phyloP scores from a whole-genome alignment of 2,113 vertebrate species.

The Mungos mungo region DNA sequence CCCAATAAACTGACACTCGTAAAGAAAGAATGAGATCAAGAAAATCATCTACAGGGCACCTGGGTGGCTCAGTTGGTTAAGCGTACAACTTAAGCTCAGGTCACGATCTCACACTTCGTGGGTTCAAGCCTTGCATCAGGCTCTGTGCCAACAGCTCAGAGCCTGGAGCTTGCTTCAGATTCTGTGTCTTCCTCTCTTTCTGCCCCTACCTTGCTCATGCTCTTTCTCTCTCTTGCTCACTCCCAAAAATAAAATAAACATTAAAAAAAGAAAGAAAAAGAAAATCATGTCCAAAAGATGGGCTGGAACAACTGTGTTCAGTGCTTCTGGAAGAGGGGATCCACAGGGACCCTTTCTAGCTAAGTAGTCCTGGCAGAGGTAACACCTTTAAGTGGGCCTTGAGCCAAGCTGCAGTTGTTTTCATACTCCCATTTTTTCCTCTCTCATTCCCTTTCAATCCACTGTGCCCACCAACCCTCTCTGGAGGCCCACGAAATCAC shows the following conservation, averaged over 20 bases:
- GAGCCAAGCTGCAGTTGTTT: not conserved
- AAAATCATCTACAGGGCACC: no score
- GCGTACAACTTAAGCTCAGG: no score
- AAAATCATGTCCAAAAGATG: not conserved
- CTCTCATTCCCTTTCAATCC: not conserved
- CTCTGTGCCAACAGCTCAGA: no score
- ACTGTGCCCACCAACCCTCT: not conserved
- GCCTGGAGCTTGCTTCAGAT: no score
- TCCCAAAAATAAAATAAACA: no score
- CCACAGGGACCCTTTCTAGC: not conserved
- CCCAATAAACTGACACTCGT: not conserved
- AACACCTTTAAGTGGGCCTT: not conserved
- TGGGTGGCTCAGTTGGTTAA: no score
- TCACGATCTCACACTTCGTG: no score
- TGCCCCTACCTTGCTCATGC: no score
- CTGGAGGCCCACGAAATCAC: not conserved
- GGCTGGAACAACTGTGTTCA: not conserved
- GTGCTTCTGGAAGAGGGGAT: not conserved
- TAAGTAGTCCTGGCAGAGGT: not conserved
- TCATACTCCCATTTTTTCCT: not conserved
- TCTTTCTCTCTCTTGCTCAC: no score
- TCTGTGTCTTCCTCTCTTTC: no score
- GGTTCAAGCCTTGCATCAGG: no score
- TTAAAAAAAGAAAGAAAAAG: not conserved
- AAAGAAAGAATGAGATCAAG: no score